Conservation (phyloP, 1,140 invertebrate genomes). For the Dendrolimus kikuchii region DNA sequence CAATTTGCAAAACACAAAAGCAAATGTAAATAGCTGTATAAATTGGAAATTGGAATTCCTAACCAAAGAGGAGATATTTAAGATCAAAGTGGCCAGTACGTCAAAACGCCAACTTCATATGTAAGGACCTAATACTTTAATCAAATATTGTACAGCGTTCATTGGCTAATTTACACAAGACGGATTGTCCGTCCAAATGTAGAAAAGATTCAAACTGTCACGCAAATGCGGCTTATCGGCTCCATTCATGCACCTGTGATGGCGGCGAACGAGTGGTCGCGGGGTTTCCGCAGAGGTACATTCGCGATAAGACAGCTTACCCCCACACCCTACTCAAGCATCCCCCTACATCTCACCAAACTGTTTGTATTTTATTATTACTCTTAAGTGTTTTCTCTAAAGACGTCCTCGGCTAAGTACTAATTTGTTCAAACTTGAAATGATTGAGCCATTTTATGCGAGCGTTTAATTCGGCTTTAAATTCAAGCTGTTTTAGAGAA, state of each 20-base stretch:
- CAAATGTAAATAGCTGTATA: too few species aligned
- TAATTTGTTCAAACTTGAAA: constrained; percentile 62
- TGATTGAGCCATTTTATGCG: constrained; percentile 33
- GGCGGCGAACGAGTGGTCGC: constrained; percentile 44
- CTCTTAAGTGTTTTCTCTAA: constrained; percentile 59
- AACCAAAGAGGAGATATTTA: too few species aligned
- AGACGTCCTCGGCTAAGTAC: constrained; percentile 55
- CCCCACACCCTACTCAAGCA: constrained; percentile 20
- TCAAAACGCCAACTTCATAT: too few species aligned
- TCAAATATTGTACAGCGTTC: too few species aligned
- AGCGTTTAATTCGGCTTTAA: neutral
- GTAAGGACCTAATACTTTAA: too few species aligned
- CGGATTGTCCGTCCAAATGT: neutral
- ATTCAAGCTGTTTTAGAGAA: too few species aligned
- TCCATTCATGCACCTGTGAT: neutral
- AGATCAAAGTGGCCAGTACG: too few species aligned
- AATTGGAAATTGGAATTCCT: too few species aligned
- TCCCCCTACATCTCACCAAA: constrained; percentile 31
- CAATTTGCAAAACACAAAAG: too few species aligned
- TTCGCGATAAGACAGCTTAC: constrained; percentile 51
- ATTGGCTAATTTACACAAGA: too few species aligned
- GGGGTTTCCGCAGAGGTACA: constrained; percentile 50
- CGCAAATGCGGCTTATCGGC: neutral
- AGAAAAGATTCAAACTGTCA: neutral
- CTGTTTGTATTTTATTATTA: constrained; percentile 66